Evolutionary conservation across 2,797 vertebrate genomes (phyloP).

Genomic region (Platyrinchus mystaceus): DNA sequence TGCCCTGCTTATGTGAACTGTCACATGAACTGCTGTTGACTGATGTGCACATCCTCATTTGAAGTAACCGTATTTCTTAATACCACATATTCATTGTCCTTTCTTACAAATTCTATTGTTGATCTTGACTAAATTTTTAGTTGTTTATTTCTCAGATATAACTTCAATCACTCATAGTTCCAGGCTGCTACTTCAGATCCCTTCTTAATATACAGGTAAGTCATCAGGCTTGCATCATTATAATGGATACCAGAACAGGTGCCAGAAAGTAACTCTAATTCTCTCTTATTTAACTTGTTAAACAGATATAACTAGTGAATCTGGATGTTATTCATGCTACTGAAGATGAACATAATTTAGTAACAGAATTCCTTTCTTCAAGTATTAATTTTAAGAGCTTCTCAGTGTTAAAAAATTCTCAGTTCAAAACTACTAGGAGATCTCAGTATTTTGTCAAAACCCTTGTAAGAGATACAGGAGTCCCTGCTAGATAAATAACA

Average conservation of each 20-base stretch:
- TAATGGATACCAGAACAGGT: accelerated
- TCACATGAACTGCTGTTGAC: neutral
- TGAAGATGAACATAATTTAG: neutral
- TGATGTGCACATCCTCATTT: accelerated
- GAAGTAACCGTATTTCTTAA: neutral
- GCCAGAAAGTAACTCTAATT: neutral
- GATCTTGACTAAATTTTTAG: neutral
- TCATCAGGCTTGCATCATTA: neutral
- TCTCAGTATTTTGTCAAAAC: neutral
- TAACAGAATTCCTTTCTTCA: neutral
- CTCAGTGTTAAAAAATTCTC: neutral
- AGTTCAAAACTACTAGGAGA: neutral
- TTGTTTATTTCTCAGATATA: neutral
- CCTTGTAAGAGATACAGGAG: neutral
- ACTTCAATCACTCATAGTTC: neutral
- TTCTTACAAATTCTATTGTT: neutral
- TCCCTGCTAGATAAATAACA: neutral
- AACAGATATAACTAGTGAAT: neutral
- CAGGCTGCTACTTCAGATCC: neutral
- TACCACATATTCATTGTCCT: neutral
- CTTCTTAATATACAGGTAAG: neutral
- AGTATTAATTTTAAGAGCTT: neutral
- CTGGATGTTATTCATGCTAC: neutral
- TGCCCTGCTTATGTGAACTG: neutral
- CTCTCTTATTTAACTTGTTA: neutral